Conservation (phyloP, 2,797 vertebrate genomes). For the Fistularia tabacaria region DNA sequence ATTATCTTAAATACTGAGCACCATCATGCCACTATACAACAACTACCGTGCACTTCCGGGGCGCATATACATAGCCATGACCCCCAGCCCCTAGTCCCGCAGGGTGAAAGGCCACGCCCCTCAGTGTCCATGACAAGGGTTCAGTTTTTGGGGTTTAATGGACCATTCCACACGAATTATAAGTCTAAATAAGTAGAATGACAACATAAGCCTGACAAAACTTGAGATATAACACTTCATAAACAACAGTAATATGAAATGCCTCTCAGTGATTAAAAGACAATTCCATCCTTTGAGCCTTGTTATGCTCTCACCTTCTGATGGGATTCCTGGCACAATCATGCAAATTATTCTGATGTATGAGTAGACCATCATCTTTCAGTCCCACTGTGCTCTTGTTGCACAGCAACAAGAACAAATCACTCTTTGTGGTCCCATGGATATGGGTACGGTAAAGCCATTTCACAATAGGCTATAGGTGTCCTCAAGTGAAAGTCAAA, state of each 20-base stretch:
- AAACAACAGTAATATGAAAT: slow-evolving; percentile 22
- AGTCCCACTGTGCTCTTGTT: slow-evolving; percentile 31
- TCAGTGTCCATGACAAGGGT: no score
- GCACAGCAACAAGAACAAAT: slow-evolving; percentile 49
- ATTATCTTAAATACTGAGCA: no score
- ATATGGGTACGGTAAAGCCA: slow-evolving; percentile 24
- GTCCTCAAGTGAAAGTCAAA: slow-evolving; percentile 20
- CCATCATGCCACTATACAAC: no score
- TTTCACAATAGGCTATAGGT: slow-evolving; percentile 31
- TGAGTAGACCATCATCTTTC: slow-evolving; percentile 48
- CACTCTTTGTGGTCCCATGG: slow-evolving; percentile 18
- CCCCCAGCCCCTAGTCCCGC: no score
- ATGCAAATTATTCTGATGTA: slow-evolving; percentile 31
- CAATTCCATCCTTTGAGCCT: slow-evolving; percentile 25
- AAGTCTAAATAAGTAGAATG: neutral
- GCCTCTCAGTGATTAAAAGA: slow-evolving; percentile 35
- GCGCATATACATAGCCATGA: no score
- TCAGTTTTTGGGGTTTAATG: no score
- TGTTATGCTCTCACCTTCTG: slow-evolving; percentile 24
- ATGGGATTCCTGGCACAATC: slow-evolving; percentile 38
- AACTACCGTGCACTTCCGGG: no score
- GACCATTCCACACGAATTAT: neutral
- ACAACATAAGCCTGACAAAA: slow-evolving; percentile 6
- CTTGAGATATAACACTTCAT: neutral
- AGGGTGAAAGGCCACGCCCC: no score